Percentiles rank a stretch among this genome's conserved stretches.
Conservation (phyloP, 2,888 invertebrate genomes). For the Limnephilus lunatus region DNA sequence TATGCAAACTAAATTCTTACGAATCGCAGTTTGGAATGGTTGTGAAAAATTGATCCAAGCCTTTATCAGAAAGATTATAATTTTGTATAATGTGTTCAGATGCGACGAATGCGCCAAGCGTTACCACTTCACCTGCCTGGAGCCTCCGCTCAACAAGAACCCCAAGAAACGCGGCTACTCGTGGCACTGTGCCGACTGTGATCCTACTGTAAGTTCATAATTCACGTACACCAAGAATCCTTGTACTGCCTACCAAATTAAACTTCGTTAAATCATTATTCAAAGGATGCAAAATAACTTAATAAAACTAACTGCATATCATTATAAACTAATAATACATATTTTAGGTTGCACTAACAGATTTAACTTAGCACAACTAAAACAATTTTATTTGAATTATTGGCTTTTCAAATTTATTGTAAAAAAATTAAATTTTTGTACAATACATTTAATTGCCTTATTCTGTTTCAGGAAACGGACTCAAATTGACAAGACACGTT, state of each 20-base stretch:
- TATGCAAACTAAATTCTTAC: background rate
- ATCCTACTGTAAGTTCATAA: conserved; percentile 85
- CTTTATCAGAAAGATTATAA: background rate
- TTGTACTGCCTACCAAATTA: background rate
- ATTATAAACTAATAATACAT: background rate
- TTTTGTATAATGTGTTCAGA: conserved; percentile 73
- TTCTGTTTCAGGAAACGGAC: conserved; percentile 63
- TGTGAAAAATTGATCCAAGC: background rate
- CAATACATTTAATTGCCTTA: conserved; percentile 18
- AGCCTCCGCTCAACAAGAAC: conserved; percentile 95
- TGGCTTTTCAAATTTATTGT: conserved; percentile 2
- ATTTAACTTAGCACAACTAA: background rate
- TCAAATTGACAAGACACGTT: conserved; percentile 56
- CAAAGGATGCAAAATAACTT: background rate
- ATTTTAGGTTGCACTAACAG: background rate
- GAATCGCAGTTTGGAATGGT: background rate
- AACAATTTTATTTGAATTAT: background rate
- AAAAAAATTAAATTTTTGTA: background rate
- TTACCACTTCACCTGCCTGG: conserved; percentile 95
- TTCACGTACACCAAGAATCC: background rate
- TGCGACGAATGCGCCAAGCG: conserved; percentile 94
- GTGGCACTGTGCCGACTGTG: conserved; percentile 97
- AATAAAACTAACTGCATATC: background rate
- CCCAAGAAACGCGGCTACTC: conserved; percentile 96
- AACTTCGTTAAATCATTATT: background rate